These are phyloP conservation scores for Conistra vaccinii DNA, from an alignment of 2,888 invertebrate species.

Conservation along the genomic window DNA sequence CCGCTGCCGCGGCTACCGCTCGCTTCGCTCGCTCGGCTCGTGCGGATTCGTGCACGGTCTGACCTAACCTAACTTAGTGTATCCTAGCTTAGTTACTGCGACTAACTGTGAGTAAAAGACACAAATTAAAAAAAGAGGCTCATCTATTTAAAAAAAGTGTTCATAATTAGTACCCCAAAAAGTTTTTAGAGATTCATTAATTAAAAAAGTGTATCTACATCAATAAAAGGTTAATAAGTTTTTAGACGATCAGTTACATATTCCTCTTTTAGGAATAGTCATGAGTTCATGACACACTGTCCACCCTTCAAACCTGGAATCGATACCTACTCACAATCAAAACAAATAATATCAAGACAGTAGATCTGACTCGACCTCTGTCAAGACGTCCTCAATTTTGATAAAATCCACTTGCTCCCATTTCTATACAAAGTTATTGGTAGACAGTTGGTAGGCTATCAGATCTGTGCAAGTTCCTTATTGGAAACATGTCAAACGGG, in stretches of 20 bases:
- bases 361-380: conserved; percentile 47
- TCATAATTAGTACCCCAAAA: not conserved
- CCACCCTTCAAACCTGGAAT: not conserved
- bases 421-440: conserved; percentile 65
- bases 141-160: not conserved
- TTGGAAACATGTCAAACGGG: conserved; percentile 75
- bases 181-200: too few relatives aligned
- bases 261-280: not conserved
- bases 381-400: conserved; percentile 58
- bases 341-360: conserved; percentile 43
- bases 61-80: not conserved
- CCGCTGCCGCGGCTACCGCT: too few relatives aligned
- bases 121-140: not conserved
- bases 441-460: conserved; percentile 51
- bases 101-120: not conserved
- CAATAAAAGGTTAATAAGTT: not conserved
- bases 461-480: conserved; percentile 65
- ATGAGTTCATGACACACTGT: not conserved
- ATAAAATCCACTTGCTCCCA: conserved; percentile 60
- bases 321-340: not conserved
- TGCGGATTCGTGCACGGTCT: not conserved
- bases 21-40: not conserved
- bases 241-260: not conserved
- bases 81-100: not conserved
- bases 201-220: not conserved